Base-by-base conservation (phyloP, 35 echinoderm and acorn worm species). In the Heliocidaris erythrogramma region DNA sequence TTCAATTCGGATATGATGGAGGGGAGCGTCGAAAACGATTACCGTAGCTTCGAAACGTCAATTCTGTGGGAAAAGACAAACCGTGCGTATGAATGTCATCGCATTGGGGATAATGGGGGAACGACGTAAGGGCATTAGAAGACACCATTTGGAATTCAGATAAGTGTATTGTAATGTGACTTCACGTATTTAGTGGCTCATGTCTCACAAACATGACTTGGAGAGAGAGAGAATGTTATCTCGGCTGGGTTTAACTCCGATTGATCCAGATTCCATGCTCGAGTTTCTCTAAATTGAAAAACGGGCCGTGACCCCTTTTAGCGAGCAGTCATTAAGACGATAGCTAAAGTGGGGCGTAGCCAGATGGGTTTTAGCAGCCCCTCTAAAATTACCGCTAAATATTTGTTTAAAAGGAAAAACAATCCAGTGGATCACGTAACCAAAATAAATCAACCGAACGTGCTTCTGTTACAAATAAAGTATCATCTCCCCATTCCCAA, bases 201-300 rank as follows among this genome's bases (percentile, higher is more conserved):
- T 0, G 65, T 27, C 65, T n/a, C 65, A 7, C 65, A 27, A 78
- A 24, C 65, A 78, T 78, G 65, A 78, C 6, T 18, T 18, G 65
- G 65, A 42, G 24, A 27, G 65, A 24, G 61, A 78, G 65, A 78
- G 27, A 78, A 78, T 78, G 65, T 78, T 78, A 78, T 78, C 65
- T 78, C 65, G 65, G 65, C 21, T 78, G 65, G 65, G 65, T 78
- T 78, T 78, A 78, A 78, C 65, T 18, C 14, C 21, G 65, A 78
- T 78, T 78, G 65, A 78, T 78, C 65, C 65, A 78, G 65, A 78
- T 78, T 78, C 65, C 65, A 78, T 78, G 65, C 65, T 78, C 65
- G 65, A 78, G 65, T 78, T 78, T 78, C 65, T n/a, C 17, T 24
- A 78, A 78, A 78, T 78, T 78, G 65, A 7, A 78, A 42, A 78